Conservation (phyloP, 2,797 vertebrate species). For the Petrocephalus schoutedeni region DNA sequence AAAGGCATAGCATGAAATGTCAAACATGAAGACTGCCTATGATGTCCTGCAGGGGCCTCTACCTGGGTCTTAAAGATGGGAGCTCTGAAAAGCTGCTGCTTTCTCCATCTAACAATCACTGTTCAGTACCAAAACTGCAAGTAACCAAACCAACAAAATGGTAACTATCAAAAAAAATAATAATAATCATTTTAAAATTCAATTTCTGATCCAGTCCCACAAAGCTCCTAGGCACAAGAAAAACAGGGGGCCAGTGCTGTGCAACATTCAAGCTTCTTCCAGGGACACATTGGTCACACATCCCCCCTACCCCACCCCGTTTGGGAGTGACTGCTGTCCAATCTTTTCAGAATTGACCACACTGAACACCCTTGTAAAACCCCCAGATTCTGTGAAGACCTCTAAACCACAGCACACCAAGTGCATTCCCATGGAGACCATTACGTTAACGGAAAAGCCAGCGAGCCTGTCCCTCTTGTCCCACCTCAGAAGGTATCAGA, state of each 20-base stretch:
- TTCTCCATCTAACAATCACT: neutral
- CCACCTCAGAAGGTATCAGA: conserved; percentile 13
- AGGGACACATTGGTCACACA: conserved; percentile 42
- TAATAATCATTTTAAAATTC: neutral
- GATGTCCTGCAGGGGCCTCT: neutral
- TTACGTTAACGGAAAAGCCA: neutral
- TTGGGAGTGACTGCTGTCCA: neutral
- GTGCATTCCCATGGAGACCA: neutral
- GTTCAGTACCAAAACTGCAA: neutral
- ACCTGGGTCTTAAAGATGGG: neutral
- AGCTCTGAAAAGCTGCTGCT: neutral
- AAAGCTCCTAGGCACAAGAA: neutral
- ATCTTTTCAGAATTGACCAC: neutral
- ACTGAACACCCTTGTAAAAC: neutral
- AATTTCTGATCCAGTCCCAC: neutral
- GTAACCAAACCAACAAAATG: neutral
- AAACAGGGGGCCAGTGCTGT: neutral
- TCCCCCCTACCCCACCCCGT: neutral
- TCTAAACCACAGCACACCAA: neutral
- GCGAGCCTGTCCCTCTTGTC: neutral
- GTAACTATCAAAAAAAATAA: neutral
- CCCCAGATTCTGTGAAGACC: neutral
- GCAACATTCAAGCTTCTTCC: conserved; percentile 67
- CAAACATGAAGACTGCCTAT: neutral
- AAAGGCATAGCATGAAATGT: neutral